Base-by-base conservation (phyloP, 2,113 vertebrate genomes). In the Maccullochella peelii region DNA sequence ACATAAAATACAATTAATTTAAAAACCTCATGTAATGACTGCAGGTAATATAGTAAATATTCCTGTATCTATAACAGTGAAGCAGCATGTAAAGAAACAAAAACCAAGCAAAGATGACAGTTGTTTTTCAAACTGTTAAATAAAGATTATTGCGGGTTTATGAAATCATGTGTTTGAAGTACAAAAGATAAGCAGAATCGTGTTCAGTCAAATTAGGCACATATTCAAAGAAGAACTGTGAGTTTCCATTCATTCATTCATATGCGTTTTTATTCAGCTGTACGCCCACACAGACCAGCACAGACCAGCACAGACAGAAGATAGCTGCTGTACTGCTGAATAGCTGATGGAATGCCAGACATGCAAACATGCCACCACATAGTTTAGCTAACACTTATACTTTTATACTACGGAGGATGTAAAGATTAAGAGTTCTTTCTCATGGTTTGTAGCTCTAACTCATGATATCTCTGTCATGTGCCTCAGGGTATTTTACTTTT, bases 161-260 rank as follows among this genome's bases (percentile, higher is more conserved):
- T 36, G 1, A 52, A 62, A 27, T 23, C n/a, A 52, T n/a, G 18
- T 20, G 33, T 55, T 27, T 23, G 15, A 71, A 55, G 25, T 23
- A 67, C 61, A 23, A 42, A 55, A 18, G 33, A 50, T 30, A 6
- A 79, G n/a, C 8, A 2, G 49, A 57, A 30, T 33, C 14, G 0
- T 14, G 9, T 57, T 75, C 11, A 44, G 30, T 33, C 6, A 25
- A 62, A 65, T 68, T 18, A 54, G 33, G 38, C 8, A 20, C 21
- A 49, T 68, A 63, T 66, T 74, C 59, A 50, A 0, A 23, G 30
- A 0, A 23, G 40, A 59, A 21, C 11, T 27, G 30, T 23, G 49
- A 58, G 70, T 86, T 65, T 82, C 71, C 75, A 59, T 85, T 87
- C 67, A 78, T 78, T 25, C n/a, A 58, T 75, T 81, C n/a, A 49